Evolutionary conservation across 2,113 vertebrate species (phyloP), one percentile per base, ranked within the genome.

Genomic region (Miniopterus natalensis): DNA sequence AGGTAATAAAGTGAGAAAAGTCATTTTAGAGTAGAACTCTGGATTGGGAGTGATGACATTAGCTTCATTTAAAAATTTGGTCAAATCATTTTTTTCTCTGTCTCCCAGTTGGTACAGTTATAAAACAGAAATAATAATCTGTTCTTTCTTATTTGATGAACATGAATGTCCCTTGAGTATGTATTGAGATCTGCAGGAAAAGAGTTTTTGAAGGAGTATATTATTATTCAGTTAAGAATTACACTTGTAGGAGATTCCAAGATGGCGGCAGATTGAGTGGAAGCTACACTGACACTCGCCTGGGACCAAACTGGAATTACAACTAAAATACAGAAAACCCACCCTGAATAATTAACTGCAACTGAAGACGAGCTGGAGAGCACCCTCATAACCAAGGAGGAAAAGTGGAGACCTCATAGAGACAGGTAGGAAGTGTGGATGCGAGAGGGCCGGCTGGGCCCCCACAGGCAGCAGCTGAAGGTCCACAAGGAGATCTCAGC

Each of bases 191-290:
- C 14, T 63, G 25, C 11, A 66, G 29, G 79, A 83, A n/a, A 88
- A 83, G 93, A 94, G 49, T 49, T 87, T 25, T 80, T 66, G 73
- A 74, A 57, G 65, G 55, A 53, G 11, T 17, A 36, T 47, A 79
- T 92, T 71, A 91, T 77, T 87, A 70, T 21, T 92, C 90, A n/a
- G 36, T 70, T 90, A 93, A 96, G 80, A 95, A 79, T 87, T 57
- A 87, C 6, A n/a, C 51, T 95, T 92, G 65, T 63, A 45, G 36
- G 36, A 36, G 36, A 36, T 36, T 2, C 36, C 36, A 36, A 36
- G 36, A 36, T 36, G 36, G 36, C 36, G 36, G 36, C 36, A 36
- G 36, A 36, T 36, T 36, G 36, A 36, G 36, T 36, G 36, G 36
- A 36, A 36, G 36, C 36, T 36, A 36, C 36, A 36, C 36, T 36